Conservation (phyloP, 92 coral and sea anemone species). For the Epizoanthus illoricatus region DNA sequence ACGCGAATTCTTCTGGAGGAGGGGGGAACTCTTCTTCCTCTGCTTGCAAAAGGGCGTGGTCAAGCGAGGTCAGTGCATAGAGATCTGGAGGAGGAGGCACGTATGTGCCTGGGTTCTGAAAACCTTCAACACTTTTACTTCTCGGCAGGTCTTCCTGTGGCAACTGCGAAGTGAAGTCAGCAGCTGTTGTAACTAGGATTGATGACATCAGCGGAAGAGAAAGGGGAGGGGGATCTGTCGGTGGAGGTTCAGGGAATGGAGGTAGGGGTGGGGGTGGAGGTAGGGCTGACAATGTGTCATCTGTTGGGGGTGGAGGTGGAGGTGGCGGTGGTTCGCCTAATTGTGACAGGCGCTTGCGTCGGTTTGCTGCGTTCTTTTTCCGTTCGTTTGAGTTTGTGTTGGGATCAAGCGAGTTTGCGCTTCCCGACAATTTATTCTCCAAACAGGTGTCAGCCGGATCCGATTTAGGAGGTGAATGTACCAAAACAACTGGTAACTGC, state of each 20-base stretch:
- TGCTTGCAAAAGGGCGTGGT: constrained; percentile 9
- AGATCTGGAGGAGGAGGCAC: not conserved
- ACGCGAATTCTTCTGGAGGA: constrained; percentile 22
- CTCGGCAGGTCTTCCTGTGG: not conserved
- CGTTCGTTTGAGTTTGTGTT: constrained; percentile 24
- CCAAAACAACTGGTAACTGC: constrained; percentile 17
- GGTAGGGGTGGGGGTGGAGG: constrained; percentile 29
- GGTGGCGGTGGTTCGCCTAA: constrained; percentile 31
- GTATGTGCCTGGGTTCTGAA: not conserved
- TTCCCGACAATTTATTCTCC: not conserved
- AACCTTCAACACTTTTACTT: not conserved
- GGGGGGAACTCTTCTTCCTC: constrained; percentile 13
- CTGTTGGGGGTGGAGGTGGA: constrained; percentile 26
- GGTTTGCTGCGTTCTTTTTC: constrained; percentile 14
- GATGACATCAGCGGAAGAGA: not conserved
- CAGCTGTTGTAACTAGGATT: not conserved
- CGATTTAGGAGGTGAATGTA: constrained; percentile 42
- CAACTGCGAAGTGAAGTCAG: not conserved
- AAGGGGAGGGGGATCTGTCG: constrained; percentile 5
- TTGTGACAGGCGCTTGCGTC: constrained; percentile 27
- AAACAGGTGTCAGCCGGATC: not conserved
- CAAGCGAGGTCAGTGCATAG: constrained; percentile 19
- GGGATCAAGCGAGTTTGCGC: not conserved
- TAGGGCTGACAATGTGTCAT: not conserved
- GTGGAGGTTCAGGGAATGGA: constrained; percentile 19